phyloP scores from a whole-genome alignment of 2,113 vertebrate species.

The Recurvirostra avosetta region DNA sequence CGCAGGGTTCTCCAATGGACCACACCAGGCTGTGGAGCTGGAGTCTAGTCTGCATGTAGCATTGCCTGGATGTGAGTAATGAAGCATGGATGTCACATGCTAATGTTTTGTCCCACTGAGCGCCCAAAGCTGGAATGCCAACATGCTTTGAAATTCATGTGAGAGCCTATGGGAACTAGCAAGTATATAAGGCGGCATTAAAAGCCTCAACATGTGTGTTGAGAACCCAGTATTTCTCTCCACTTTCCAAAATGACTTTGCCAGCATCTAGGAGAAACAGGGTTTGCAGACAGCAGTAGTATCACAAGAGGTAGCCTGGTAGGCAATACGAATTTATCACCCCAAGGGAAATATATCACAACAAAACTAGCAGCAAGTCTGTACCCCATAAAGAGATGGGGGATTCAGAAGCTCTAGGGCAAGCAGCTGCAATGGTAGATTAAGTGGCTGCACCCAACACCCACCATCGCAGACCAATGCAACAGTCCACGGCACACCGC shows the following conservation, averaged over 20 bases:
- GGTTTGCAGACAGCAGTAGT: neutral
- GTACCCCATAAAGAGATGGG: rapidly evolving
- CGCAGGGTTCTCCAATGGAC: neutral
- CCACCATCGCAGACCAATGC: neutral
- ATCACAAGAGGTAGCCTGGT: neutral
- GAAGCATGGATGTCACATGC: rapidly evolving
- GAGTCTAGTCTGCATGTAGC: neutral
- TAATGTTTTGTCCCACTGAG: neutral
- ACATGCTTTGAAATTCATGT: neutral
- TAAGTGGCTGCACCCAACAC: neutral
- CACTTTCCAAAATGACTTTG: neutral
- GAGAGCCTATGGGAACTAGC: neutral
- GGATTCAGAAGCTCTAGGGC: neutral
- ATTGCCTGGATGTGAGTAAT: neutral
- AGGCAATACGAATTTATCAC: neutral
- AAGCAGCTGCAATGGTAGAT: neutral
- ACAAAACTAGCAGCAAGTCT: neutral
- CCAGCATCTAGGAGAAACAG: neutral
- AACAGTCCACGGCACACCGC: neutral
- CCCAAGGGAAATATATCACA: neutral
- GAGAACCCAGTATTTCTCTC: neutral
- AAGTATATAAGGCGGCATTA: neutral
- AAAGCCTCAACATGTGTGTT: rapidly evolving
- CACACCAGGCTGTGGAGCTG: neutral
- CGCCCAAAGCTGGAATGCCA: neutral